Base-by-base conservation (phyloP, 1,140 invertebrate species). In the Nasonia giraulti region DNA sequence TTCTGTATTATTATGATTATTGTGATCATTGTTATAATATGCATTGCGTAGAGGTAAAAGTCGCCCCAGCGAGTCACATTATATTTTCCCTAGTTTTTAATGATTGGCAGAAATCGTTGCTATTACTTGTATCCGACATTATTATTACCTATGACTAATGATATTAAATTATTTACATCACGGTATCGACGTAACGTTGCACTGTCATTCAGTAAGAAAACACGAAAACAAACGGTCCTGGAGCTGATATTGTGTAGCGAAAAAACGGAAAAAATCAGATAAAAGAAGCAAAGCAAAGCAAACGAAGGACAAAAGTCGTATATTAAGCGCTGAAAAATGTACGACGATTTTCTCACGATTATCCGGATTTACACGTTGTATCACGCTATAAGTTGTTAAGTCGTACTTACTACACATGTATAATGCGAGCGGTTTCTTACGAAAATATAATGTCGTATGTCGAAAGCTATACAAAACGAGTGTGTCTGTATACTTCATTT, bases 371-470 rank as follows among this genome's bases (percentile, higher is more conserved):
- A 81, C 79, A 87, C 86, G 55, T 75, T 87, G 84, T 88, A 88
- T 80, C 79, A 83, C 85, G 77, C 85, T 85, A 87, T 79, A 84
- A 86, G 75, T 85, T 62, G 80, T 84, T 84, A 82, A 84, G 75
- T 82, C 33, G 66, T 82, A 82, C 80, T 81, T 82, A 86, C 55
- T 79, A 83, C 82, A 86, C 20, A 86, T 86, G 75, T 87, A 88
- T 80, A 88, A 89, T 85, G 87, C 85, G 86, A 88, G 87, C 85
- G 88, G 88, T 90, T 91, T 91, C 90, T 90, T 91, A 91, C 89
- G 84, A 86, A 88, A 89, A 89, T 87, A 88, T 76, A 87, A 81
- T 82, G 79, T 86, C 86, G 66, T 84, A 86, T 84, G 69, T 86
- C 77, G 62, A 82, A 86, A 87, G 74, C 77, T 80, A 71, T 66